Evolutionary conservation across 2,113 vertebrate species (phyloP), one percentile per base, ranked within the genome.

Genomic region (Halichoeres trimaculatus): DNA sequence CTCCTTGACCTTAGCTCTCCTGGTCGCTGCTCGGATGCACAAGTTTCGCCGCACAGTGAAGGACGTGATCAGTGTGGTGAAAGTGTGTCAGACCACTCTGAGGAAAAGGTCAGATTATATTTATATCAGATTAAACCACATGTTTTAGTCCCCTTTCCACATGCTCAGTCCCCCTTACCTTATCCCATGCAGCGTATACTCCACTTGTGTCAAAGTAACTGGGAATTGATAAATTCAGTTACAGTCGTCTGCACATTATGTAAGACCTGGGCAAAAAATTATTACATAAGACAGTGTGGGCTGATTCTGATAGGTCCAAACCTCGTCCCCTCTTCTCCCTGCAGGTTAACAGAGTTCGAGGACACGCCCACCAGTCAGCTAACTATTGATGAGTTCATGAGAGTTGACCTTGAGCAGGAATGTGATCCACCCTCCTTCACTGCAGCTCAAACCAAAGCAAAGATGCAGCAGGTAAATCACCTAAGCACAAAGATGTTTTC

Each of bases 331-430:
- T 55, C 23, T 43, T 1, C 2, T 26, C 10, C 24, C 22, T 11
- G n/a, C 65, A 99, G 98, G 83, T 90, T 99, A 63, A 98, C 95
- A 0, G 98, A 99, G 81, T 99, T 99, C 77, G 98, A 99, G 84
- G 97, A 99, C 80, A 99, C 98, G 0, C 98, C 98, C 48, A 99
- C 98, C 70, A 99, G 98, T 82, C 95, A 98, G 86, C 92, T 99
- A 84, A 99, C 98, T 6, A 97, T 99, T 22, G 97, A 99, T 30
- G 97, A 99, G 85, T 99, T 99, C 76, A 99, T 99, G 98, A 96
- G 91, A 76, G 95, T 98, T 3, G 98, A 99, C 76, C 83, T 99
- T 90, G 96, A 98, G 79, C 94, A 95, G 83, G 98, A 99, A 71
- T 99, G 98, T 9, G 98, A 99, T 77, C 98, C 98, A 5, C 98